A percentile compares a stretch with the other conserved stretches of the same genome.
phyloP scores from a whole-genome alignment of 2,888 invertebrate genomes.

The Allolobophora icterica region DNA sequence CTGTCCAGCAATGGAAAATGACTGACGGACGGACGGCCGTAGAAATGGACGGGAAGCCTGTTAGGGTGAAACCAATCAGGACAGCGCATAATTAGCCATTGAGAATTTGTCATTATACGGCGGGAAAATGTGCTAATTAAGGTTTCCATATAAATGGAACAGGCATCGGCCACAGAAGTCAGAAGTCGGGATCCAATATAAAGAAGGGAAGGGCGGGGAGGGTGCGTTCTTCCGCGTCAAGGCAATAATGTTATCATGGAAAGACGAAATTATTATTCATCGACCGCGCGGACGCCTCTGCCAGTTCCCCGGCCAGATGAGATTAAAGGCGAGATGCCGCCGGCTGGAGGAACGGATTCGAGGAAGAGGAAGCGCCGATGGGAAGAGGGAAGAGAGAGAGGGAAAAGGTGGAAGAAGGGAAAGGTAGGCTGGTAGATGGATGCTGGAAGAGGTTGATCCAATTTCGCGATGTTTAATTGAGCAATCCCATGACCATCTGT shows the following conservation, averaged over 20 bases:
- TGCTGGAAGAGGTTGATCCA: not conserved
- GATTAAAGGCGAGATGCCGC: not conserved
- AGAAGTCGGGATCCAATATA: not conserved
- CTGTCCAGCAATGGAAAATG: not conserved
- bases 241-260: conserved; percentile 17
- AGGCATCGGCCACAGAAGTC: not conserved
- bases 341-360: too few relatives aligned
- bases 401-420: not conserved
- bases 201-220: not conserved
- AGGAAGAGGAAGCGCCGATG: not conserved
- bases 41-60: not conserved
- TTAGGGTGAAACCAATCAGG: not conserved
- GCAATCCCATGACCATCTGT: not conserved
- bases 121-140: not conserved
- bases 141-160: conserved; percentile 11
- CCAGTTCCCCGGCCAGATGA: not conserved
- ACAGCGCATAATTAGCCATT: not conserved
- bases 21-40: not conserved
- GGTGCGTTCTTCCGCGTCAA: not conserved
- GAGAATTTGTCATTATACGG: not conserved
- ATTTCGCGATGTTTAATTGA: not conserved
- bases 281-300: not conserved
- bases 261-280: not conserved
- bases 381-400: not conserved
- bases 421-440: not conserved